These are phyloP conservation scores for Himalopsyche anomala DNA, from an alignment of 2,888 invertebrate genomes.

Conservation along the genomic window DNA sequence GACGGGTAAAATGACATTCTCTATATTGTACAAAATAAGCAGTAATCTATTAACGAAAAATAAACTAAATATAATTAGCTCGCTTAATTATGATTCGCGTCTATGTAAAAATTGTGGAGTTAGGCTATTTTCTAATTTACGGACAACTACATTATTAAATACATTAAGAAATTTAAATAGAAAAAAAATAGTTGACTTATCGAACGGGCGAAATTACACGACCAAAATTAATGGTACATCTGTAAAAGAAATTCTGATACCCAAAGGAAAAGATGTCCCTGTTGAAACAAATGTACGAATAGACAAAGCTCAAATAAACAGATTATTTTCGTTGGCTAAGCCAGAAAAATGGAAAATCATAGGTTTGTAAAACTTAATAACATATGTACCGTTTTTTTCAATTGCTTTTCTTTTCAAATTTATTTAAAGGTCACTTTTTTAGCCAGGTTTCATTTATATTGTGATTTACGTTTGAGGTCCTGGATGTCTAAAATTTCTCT, in stretches of 20 bases:
- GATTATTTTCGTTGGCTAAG: conserved; percentile 78
- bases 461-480: too few species aligned
- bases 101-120: conserved; percentile 54
- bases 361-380: conserved; percentile 69
- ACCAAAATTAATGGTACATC: conserved; percentile 27
- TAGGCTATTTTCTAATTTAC: conserved; percentile 49
- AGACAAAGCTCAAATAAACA: conserved; percentile 76
- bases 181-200: conserved; percentile 50
- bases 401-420: too few species aligned
- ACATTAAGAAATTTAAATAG: conserved; percentile 51
- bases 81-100: conserved; percentile 44
- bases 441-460: too few species aligned
- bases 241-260: background rate
- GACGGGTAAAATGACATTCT: conserved; percentile 51
- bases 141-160: conserved; percentile 38
- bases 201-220: conserved; percentile 48
- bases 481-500: too few species aligned
- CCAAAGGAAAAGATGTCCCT: conserved; percentile 37
- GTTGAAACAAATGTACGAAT: conserved; percentile 73
- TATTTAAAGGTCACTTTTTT: too few species aligned
- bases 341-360: conserved; percentile 81
- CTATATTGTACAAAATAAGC: conserved; percentile 49
- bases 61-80: conserved; percentile 46
- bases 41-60: conserved; percentile 51
- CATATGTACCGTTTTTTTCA: background rate